Evolutionary conservation across 2,113 vertebrate species (phyloP).

Genomic region (Petromus typicus): DNA sequence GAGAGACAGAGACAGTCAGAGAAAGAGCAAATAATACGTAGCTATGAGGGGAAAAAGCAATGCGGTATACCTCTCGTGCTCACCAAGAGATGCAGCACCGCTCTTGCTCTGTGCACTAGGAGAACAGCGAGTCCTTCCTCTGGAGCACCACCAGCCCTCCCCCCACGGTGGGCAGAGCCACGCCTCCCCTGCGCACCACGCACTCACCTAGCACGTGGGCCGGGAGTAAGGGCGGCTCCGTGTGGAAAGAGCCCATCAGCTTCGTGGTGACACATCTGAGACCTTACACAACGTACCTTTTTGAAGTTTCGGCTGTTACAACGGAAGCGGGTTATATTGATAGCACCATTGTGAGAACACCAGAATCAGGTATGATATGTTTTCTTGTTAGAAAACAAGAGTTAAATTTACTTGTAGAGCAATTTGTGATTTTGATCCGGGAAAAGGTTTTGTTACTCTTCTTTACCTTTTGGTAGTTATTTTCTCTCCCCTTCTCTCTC

Average conservation of each 20-base stretch:
- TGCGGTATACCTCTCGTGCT: not conserved
- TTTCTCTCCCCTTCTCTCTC: no score
- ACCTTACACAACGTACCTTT: conserved; percentile 96
- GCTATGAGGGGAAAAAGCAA: not conserved
- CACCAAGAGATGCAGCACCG: not conserved
- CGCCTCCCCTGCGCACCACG: conserved; percentile 84
- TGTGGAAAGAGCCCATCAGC: conserved; percentile 95
- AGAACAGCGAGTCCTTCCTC: conserved; percentile 95
- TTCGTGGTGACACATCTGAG: conserved; percentile 92
- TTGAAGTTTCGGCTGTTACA: conserved; percentile 98
- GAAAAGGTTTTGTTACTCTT: not conserved
- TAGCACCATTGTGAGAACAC: conserved; percentile 95
- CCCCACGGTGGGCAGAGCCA: conserved; percentile 84
- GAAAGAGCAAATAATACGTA: not conserved
- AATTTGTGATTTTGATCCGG: not conserved
- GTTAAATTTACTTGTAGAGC: not conserved
- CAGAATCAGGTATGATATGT: conserved; percentile 92
- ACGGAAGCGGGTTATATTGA: conserved; percentile 96
- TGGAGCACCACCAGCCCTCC: conserved; percentile 94
- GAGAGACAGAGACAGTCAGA: not conserved
- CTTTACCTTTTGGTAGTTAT: not conserved
- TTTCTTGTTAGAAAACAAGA: not conserved
- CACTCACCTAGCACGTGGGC: conserved; percentile 83
- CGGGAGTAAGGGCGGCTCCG: conserved; percentile 87
- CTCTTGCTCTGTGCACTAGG: conserved; percentile 86